A percentile compares a stretch with the other conserved stretches of the same genome.
These are phyloP conservation scores for Eremophila alpestris DNA, from an alignment of 2,797 vertebrate species.

Conservation along the genomic window DNA sequence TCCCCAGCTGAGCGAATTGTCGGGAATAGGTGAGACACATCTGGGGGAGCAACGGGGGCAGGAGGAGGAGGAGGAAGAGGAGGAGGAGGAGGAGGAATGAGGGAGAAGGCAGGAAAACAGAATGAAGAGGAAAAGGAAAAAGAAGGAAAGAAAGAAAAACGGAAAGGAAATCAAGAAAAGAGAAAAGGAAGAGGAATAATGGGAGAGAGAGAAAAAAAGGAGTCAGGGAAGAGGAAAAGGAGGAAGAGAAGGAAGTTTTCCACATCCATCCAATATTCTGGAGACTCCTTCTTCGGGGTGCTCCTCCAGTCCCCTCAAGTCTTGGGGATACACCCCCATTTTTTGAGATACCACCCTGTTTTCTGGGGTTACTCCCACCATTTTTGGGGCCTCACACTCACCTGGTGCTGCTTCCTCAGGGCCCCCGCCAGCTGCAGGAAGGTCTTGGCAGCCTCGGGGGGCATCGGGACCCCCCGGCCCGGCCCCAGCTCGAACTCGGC, in stretches of 20 bases:
- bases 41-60: background rate
- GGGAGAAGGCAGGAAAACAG: background rate
- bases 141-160: too few relatives aligned
- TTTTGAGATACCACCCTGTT: fast-evolving
- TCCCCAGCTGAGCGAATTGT: background rate
- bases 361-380: background rate
- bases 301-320: background rate
- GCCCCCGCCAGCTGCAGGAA: background rate
- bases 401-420: background rate
- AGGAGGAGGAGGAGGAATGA: background rate
- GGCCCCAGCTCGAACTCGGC: background rate
- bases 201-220: background rate
- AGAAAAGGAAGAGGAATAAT: background rate
- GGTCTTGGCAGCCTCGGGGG: background rate
- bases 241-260: background rate
- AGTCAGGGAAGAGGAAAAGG: background rate
- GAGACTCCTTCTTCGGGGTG: background rate
- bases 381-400: background rate
- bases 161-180: too few relatives aligned
- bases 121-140: too few relatives aligned
- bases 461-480: background rate
- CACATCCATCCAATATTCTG: too few relatives aligned
- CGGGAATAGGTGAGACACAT: background rate
- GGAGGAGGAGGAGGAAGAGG: background rate
- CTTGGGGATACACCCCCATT: fast-evolving